A percentile compares a stretch with the other conserved stretches of the same genome.
Conservation (phyloP, 1,140 invertebrate genomes). For the Spodoptera litura region DNA sequence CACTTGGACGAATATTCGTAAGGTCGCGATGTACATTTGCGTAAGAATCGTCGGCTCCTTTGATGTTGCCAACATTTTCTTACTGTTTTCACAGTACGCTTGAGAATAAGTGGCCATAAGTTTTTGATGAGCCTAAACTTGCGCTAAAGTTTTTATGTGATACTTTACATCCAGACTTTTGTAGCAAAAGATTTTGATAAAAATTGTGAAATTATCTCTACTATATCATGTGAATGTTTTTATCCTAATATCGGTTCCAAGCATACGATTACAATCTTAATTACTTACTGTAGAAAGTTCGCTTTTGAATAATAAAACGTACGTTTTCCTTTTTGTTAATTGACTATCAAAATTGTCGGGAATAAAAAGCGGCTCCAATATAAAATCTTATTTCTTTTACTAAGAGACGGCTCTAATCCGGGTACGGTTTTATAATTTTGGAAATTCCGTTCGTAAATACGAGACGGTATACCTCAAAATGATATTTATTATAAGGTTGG, state of each 20-base stretch:
- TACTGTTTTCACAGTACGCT: conserved; percentile 8
- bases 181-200: not conserved
- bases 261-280: not conserved
- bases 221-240: too few relatives aligned
- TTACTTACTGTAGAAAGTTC: not conserved
- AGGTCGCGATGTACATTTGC: conserved; percentile 36
- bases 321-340: too few relatives aligned
- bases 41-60: conserved; percentile 26
- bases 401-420: not conserved
- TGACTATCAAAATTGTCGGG: not conserved
- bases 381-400: not conserved
- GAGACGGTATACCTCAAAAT: conserved; percentile 33
- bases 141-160: not conserved
- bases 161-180: not conserved
- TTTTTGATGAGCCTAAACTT: conserved; percentile 10
- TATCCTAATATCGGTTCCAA: too few relatives aligned
- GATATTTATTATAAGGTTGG: conserved; percentile 34
- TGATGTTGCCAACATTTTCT: conserved; percentile 23
- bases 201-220: not conserved
- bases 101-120: conserved; percentile 7
- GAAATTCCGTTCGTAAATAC: conserved; percentile 9
- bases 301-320: not conserved
- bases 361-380: not conserved
- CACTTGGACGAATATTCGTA: conserved; percentile 43
- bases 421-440: not conserved